phyloP scores from a whole-genome alignment of 2,113 vertebrate species.

The Danionella cerebrum region DNA sequence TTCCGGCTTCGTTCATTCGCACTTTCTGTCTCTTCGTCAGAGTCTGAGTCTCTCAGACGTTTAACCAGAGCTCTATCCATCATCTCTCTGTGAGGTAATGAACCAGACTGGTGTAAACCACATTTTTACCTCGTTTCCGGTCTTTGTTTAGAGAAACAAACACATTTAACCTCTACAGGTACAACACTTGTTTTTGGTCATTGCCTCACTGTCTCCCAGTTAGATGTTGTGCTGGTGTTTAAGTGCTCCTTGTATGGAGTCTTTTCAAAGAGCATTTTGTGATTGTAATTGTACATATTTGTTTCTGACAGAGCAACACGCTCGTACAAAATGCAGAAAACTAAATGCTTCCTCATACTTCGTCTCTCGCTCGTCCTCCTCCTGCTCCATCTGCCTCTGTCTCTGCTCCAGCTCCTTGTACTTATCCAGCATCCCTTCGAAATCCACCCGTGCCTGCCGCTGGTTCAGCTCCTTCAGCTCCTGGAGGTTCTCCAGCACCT shows the following conservation, averaged over 20 bases:
- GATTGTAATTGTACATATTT: too few species aligned
- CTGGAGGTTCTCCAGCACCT: constrained; percentile 93
- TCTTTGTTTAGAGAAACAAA: too few species aligned
- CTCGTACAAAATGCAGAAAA: background rate
- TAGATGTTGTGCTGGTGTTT: too few species aligned
- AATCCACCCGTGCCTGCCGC: constrained; percentile 89
- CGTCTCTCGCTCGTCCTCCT: constrained; percentile 82
- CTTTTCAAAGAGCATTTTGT: too few species aligned
- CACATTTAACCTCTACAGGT: too few species aligned
- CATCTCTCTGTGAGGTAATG: constrained; percentile 66
- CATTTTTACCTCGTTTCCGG: too few species aligned
- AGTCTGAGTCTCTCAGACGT: constrained; percentile 78
- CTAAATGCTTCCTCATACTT: constrained; percentile 60
- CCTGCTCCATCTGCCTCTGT: constrained; percentile 66
- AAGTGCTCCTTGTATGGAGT: too few species aligned
- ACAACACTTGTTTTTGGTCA: too few species aligned
- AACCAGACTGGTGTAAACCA: background rate
- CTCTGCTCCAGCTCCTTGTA: constrained; percentile 74
- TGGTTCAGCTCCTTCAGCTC: constrained; percentile 96
- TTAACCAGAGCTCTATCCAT: constrained; percentile 70
- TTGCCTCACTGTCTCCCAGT: too few species aligned
- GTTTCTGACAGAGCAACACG: too few species aligned
- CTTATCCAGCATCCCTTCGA: constrained; percentile 73
- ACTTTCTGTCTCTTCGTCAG: constrained; percentile 57
- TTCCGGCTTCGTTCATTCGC: rapidly evolving